Base-by-base conservation (phyloP, 2,113 vertebrate species). In the Tyrannus savana region DNA sequence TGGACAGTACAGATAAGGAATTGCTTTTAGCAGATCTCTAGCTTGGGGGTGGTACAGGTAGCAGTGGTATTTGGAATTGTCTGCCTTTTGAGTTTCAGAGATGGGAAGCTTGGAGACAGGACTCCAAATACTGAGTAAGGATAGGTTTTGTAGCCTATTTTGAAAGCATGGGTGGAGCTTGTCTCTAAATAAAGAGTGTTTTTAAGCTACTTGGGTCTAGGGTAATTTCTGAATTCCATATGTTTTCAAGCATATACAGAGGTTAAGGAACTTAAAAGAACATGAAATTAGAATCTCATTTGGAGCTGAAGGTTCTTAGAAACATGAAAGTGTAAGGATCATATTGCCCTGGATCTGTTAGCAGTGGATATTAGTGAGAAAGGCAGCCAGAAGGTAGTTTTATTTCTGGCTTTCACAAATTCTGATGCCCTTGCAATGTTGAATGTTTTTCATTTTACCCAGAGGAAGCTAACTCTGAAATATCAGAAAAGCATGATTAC, bases 351-450 rank as follows among this genome's bases (percentile, higher is more conserved):
- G 64, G 28, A n/a, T 84, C 80, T 62, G 63, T 62, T 92, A 74
- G 31, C 60, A 52, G 56, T 71, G 69, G 60, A 35, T 91, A 78
- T 60, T 84, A 56, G 47, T 37, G 30, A 90, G 59, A 82, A 82
- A 67, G 44, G 47, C n/a, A 35, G 35, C 47, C 90, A 91, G 74
- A 93, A 94, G 60, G 69, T 75, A 64, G 71, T 75, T 93, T 87
- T 91, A 47, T 91, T 96, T 89, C 58, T 94, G 55, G 87, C 66
- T 49, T 78, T 93, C 68, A 78, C 60, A 74, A 89, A 81, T 89
- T 67, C 37, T 59, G 37, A 84, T 92, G 89, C 27, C 42, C 64
- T 89, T 71, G 63, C 31, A 87, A 47, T 81, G 44, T 62, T 96
- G 35, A 44, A 56, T 74, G 58, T 49, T 89, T 93, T 69, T 77